Percentiles rank a stretch among this genome's conserved stretches.
These are phyloP conservation scores for Lepidurus couesii DNA, from an alignment of 1,140 invertebrate genomes.

Conservation along the genomic window DNA sequence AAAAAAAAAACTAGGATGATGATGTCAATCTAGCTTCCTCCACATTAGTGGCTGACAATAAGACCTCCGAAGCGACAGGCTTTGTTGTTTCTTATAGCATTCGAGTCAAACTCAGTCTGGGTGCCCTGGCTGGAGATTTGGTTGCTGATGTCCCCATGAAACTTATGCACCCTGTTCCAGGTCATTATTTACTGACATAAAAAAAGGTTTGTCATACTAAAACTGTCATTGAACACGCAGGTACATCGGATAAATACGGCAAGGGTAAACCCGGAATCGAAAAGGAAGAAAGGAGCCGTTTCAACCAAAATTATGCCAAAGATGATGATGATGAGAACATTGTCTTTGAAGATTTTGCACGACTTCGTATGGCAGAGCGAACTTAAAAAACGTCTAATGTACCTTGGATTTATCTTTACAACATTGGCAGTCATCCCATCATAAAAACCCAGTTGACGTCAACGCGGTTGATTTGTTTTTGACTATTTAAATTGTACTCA, in stretches of 20 bases:
- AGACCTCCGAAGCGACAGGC: constrained; percentile 75
- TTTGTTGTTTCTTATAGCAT: constrained; percentile 86
- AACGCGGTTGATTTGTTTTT: no score
- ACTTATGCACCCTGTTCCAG: constrained; percentile 70
- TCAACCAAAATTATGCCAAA: constrained; percentile 66
- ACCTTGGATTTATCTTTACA: not conserved
- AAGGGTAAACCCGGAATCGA: constrained; percentile 28
- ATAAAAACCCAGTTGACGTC: no score
- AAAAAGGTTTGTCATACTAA: not conserved
- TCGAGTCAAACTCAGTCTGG: constrained; percentile 79
- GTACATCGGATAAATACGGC: constrained; percentile 28
- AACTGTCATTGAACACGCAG: constrained; percentile 23
- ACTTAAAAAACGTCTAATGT: not conserved
- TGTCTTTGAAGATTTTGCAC: constrained; percentile 83
- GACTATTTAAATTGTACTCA: no score
- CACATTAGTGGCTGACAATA: constrained; percentile 72
- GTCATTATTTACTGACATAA: constrained; percentile 43
- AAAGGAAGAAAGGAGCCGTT: constrained; percentile 40
- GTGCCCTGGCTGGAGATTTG: constrained; percentile 79
- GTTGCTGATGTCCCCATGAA: constrained; percentile 86
- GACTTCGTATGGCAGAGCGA: constrained; percentile 52
- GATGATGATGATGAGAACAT: constrained; percentile 78
- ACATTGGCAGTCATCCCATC: not conserved
- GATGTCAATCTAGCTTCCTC: constrained; percentile 86
- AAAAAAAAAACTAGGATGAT: constrained; percentile 58